Percentiles rank a stretch among this genome's conserved stretches.
These are phyloP conservation scores for Ischnura elegans DNA, from an alignment of 2,888 invertebrate species.

Conservation along the genomic window DNA sequence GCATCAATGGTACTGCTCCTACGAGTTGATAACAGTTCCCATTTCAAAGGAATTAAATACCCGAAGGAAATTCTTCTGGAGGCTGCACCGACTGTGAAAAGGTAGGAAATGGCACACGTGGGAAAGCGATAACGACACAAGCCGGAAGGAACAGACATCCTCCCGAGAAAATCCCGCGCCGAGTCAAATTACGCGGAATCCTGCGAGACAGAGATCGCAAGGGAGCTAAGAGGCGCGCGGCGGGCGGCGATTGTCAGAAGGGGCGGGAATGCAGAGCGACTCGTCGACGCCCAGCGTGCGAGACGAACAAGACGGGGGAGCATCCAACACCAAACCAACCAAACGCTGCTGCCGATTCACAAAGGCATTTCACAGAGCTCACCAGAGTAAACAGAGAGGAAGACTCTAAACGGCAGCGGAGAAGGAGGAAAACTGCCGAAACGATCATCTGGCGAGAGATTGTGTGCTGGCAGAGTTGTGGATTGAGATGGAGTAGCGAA, in stretches of 20 bases:
- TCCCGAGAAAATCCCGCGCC: background rate
- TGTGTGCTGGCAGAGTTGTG: background rate
- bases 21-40: too few species aligned
- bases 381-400: background rate
- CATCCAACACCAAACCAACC: background rate
- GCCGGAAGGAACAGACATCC: too few species aligned
- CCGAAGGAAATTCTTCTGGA: too few species aligned
- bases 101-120: too few species aligned
- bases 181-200: background rate
- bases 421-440: background rate
- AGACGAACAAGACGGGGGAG: background rate
- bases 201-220: too few species aligned
- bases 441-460: background rate
- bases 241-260: too few species aligned
- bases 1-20: too few species aligned
- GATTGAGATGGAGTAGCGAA: background rate
- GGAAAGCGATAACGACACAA: too few species aligned
- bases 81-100: too few species aligned
- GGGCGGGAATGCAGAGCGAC: too few species aligned
- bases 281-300: background rate
- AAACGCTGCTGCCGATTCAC: background rate
- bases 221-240: too few species aligned
- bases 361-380: background rate
- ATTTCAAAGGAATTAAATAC: too few species aligned
- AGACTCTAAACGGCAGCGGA: background rate